Percentiles rank a stretch among this genome's conserved stretches.
These are phyloP conservation scores for Scylla paramamosain DNA, from an alignment of 1,140 invertebrate genomes.

Conservation along the genomic window DNA sequence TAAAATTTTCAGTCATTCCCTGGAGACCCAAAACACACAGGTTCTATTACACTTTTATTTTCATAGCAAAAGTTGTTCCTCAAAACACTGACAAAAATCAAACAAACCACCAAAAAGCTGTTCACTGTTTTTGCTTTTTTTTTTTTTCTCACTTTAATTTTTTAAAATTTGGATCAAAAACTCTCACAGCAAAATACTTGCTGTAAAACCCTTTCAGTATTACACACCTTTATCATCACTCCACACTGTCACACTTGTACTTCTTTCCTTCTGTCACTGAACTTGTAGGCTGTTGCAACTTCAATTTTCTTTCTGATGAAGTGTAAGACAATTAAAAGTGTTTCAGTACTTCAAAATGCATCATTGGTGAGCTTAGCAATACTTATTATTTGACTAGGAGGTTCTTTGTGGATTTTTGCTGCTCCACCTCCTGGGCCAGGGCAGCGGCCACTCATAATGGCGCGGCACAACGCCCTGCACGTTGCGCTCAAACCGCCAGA, in stretches of 20 bases:
- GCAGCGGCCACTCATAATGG: conserved; percentile 92
- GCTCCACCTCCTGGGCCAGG: conserved; percentile 79
- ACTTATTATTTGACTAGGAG: conserved; percentile 71
- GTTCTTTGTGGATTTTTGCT: conserved; percentile 77
- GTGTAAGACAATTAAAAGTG: conserved; percentile 7
- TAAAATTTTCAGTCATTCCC: not conserved
- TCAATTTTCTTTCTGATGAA: not conserved
- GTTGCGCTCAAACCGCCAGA: conserved; percentile 92
- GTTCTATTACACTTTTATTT: not conserved
- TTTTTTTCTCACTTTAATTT: not conserved
- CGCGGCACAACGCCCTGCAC: conserved; percentile 88
- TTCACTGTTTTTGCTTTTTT: not conserved
- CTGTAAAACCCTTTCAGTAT: not conserved
- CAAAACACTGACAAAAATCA: not conserved
- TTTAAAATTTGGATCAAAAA: not conserved
- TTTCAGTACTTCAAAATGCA: conserved; percentile 65
- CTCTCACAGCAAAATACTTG: too few species aligned
- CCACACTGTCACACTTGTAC: too few species aligned
- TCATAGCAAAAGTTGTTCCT: not conserved
- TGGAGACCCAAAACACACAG: not conserved
- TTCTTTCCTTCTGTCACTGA: not conserved
- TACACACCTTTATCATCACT: not conserved
- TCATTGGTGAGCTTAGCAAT: not conserved
- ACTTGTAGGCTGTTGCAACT: not conserved
- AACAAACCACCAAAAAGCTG: not conserved